phyloP scores from a whole-genome alignment of 30 jellyfish, hydroid and myxozoan species.

The Turritopsis dohrnii region DNA sequence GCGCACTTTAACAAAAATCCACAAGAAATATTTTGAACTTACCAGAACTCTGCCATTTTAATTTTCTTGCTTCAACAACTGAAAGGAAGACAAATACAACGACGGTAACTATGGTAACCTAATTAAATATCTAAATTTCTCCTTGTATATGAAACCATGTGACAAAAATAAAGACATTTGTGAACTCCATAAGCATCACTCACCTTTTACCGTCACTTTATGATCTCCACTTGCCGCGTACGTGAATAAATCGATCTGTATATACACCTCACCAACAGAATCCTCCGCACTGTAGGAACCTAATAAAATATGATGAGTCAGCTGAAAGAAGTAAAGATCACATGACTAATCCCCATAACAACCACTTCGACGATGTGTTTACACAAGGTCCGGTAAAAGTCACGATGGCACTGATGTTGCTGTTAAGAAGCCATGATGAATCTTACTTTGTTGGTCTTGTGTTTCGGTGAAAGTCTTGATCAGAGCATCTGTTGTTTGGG shows the following conservation, averaged over 20 bases:
- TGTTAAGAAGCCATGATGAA: too few species aligned
- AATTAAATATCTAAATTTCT: too few species aligned
- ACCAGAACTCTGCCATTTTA: conserved; percentile 80
- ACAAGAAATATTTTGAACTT: background rate
- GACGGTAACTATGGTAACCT: background rate
- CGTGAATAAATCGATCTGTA: conserved; percentile 76
- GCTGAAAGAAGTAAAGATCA: background rate
- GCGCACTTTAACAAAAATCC: too few species aligned
- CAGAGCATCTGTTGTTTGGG: conserved; percentile 91
- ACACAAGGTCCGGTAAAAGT: too few species aligned
- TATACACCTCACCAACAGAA: conserved; percentile 73
- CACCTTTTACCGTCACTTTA: conserved; percentile 89
- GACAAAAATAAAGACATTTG: too few species aligned
- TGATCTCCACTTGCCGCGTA: conserved; percentile 89
- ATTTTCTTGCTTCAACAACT: conserved; percentile 87
- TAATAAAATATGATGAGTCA: background rate
- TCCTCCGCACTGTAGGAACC: conserved; percentile 56
- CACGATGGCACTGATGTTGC: background rate
- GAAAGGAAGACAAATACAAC: background rate
- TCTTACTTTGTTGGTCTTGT: conserved; percentile 83
- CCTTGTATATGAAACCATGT: too few species aligned
- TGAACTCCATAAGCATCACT: background rate
- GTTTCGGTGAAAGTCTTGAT: conserved; percentile 70
- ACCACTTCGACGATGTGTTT: too few species aligned
- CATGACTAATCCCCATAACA: background rate